Conservation (phyloP, 2,113 vertebrate genomes). For the Uropsilus gracilis region DNA sequence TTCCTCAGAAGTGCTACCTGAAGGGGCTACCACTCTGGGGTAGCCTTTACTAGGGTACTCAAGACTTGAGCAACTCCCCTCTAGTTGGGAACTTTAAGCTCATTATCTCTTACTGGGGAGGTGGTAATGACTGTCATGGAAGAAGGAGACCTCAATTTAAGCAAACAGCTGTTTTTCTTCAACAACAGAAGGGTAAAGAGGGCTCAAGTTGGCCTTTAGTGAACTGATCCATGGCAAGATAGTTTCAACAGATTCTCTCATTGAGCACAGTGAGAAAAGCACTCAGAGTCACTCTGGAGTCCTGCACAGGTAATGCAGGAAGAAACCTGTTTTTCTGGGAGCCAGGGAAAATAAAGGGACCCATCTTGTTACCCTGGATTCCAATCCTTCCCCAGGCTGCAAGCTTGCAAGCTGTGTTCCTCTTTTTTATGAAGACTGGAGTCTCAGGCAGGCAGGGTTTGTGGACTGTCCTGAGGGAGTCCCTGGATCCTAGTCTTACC, state of each 20-base stretch:
- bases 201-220: conserved; percentile 67
- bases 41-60: not conserved
- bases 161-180: conserved; percentile 70
- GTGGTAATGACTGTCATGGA: conserved; percentile 50
- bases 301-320: not conserved
- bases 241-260: conserved; percentile 22
- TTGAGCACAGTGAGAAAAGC: not conserved
- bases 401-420: no score
- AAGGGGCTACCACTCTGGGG: not conserved
- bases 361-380: not conserved
- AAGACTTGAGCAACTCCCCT: not conserved
- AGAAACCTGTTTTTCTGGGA: not conserved
- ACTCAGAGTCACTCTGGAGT: not conserved
- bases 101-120: conserved; percentile 50
- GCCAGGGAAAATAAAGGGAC: not conserved
- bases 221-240: conserved; percentile 54
- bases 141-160: conserved; percentile 66
- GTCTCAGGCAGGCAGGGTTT: not conserved
- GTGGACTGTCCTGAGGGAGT: not conserved
- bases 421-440: not conserved
- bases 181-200: conserved; percentile 59
- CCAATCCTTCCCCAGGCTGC: not conserved
- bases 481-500: not conserved
- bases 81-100: conserved; percentile 41
- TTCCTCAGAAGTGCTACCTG: no score